Evolutionary conservation across 2,113 vertebrate species (phyloP), one percentile per base, ranked within the genome.

Genomic region (Dolichallabes microphthalmus): DNA sequence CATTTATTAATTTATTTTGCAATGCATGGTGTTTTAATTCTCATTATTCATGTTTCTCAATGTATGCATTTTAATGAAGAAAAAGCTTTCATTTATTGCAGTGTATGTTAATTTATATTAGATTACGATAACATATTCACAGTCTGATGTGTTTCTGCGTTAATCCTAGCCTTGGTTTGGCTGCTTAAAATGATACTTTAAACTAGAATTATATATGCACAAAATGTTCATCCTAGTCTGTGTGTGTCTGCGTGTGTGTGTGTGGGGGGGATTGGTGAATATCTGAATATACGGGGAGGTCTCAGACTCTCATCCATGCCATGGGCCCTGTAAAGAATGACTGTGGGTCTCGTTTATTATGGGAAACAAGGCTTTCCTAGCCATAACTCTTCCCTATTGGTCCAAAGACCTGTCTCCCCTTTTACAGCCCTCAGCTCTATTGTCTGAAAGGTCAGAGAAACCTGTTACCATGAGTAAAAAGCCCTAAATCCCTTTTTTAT

Each of bases 381-480:
- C 74, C 88, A 87, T 85, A 91, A 82, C 85, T 89, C 86, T 87
- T 73, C 74, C 73, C 69, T 83, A 76, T 78, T 87, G 80, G 75
- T 79, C 74, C 61, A 85, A 88, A 84, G 45, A 52, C 83, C 85
- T 78, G 11, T 83, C 86, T 89, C 68, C 52, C 87, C 82, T 78
- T 90, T 88, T 87, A 88, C 84, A 83, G 60, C 78, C 69, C 81
- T 78, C 80, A 89, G 64, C 77, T 27, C 76, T 66, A 87, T 89
- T 92, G 89, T 91, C 71, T 86, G 77, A 92, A 89, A 92, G 86
- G 89, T 88, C 82, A 90, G 58, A 55, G 25, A 84, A 82, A 81
- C 55, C 88, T 88, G 86, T 91, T 89, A 87, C 86, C 87, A 84
- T 75, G 87, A 87, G 76, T 85, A 89, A 85, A 76, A 87, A 74